phyloP scores from a whole-genome alignment of 2,888 invertebrate genomes.

The Agriotes lineatus region DNA sequence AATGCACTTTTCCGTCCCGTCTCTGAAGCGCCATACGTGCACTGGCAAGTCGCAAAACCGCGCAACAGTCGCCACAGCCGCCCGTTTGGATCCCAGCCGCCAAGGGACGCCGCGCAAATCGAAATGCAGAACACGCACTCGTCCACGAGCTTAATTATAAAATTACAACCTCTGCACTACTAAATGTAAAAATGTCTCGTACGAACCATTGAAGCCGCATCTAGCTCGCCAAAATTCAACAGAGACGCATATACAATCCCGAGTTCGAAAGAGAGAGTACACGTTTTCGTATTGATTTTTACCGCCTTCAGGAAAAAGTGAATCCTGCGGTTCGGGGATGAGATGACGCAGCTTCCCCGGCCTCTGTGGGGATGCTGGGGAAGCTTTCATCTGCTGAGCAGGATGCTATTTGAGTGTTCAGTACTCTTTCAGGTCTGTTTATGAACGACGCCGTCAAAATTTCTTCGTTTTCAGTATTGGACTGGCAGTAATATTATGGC shows the following conservation, averaged over 20 bases:
- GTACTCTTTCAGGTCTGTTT: neutral
- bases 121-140: slow-evolving; percentile 37
- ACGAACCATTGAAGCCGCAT: slow-evolving; percentile 60
- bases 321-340: slow-evolving; percentile 51
- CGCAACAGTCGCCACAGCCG: slow-evolving; percentile 14
- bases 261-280: slow-evolving; percentile 52
- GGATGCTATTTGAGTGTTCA: neutral
- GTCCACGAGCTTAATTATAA: slow-evolving; percentile 59
- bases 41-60: slow-evolving; percentile 20
- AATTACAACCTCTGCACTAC: slow-evolving; percentile 59
- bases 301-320: slow-evolving; percentile 57
- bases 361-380: slow-evolving; percentile 61
- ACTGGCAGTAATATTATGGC: too few relatives aligned
- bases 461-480: too few relatives aligned
- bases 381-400: neutral
- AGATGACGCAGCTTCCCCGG: slow-evolving; percentile 52
- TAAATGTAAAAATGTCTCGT: slow-evolving; percentile 63
- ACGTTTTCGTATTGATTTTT: slow-evolving; percentile 62
- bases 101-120: slow-evolving; percentile 21
- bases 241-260: slow-evolving; percentile 52
- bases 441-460: neutral
- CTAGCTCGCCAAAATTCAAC: slow-evolving; percentile 58
- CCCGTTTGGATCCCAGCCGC: neutral
- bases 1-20: neutral
- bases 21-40: slow-evolving; percentile 27